Conservation (phyloP, 1,140 invertebrate genomes). For the Bombus pyrosoma region DNA sequence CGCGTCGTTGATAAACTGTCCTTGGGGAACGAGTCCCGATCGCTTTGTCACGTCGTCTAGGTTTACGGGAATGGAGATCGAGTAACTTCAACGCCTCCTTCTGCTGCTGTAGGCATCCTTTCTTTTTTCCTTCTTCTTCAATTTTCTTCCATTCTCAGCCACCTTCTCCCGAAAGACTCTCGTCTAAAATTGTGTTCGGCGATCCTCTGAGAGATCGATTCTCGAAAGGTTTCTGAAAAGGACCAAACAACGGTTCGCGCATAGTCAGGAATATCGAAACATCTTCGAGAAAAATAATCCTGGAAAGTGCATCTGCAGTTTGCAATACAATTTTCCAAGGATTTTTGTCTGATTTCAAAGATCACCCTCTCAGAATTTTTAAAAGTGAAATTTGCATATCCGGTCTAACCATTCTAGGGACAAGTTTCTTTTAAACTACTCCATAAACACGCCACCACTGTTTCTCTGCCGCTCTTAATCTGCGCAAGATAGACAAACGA, state of each 20-base stretch:
- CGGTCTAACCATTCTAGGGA: neutral
- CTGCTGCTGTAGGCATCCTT: slow-evolving; percentile 1
- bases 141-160: slow-evolving; percentile 35
- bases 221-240: no score
- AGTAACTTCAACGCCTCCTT: slow-evolving; percentile 56
- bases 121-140: slow-evolving; percentile 40
- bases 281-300: neutral
- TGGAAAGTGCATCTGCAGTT: neutral
- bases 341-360: neutral
- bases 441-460: neutral
- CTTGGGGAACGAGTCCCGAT: slow-evolving; percentile 50
- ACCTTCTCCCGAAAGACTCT: slow-evolving; percentile 30
- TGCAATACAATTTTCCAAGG: neutral
- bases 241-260: neutral
- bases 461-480: neutral
- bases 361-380: neutral
- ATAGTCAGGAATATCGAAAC: slow-evolving; percentile 9
- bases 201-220: slow-evolving; percentile 19
- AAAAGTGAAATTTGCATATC: neutral
- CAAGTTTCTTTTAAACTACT: neutral
- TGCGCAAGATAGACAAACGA: slow-evolving; percentile 26
- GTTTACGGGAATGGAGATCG: slow-evolving; percentile 59
- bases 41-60: slow-evolving; percentile 54
- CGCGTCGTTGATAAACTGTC: slow-evolving; percentile 58
- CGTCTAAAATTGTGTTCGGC: neutral